Conservation (phyloP, 2,113 vertebrate species). For the Marmota flaviventris region DNA sequence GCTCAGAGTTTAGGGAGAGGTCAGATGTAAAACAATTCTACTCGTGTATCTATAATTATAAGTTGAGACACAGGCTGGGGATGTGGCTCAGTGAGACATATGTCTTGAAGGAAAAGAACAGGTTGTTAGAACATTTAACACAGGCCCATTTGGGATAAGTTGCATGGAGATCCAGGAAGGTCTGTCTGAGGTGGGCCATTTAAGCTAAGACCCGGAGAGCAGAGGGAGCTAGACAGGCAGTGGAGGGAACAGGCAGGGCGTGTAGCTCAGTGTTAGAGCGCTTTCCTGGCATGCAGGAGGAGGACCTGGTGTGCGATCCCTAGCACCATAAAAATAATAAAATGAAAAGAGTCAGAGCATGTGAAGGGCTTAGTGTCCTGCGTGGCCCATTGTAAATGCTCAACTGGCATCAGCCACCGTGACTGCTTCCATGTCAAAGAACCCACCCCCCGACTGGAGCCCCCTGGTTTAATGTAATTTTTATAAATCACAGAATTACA, state of each 20-base stretch:
- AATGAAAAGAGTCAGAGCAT: neutral
- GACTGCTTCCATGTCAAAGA: neutral
- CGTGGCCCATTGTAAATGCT: neutral
- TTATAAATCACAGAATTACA: conserved; percentile 38
- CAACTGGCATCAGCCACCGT: neutral
- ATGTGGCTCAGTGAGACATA: neutral
- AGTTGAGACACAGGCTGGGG: neutral
- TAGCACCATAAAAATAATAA: neutral
- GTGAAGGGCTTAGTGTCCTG: neutral
- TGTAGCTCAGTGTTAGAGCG: neutral
- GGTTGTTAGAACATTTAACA: neutral
- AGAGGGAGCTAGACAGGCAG: neutral
- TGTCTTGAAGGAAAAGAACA: neutral
- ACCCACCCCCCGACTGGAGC: neutral
- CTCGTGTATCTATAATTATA: neutral
- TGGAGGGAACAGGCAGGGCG: neutral
- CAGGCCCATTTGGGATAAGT: neutral
- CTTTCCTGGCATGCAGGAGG: neutral
- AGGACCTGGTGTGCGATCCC: neutral
- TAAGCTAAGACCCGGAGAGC: neutral
- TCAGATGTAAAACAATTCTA: neutral
- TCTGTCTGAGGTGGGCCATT: neutral
- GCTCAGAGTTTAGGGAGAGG: neutral
- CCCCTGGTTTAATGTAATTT: conserved; percentile 33
- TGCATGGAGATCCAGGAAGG: neutral